These are phyloP conservation scores for Diachrysia chrysitis DNA, from an alignment of 2,888 invertebrate species.

Conservation along the genomic window DNA sequence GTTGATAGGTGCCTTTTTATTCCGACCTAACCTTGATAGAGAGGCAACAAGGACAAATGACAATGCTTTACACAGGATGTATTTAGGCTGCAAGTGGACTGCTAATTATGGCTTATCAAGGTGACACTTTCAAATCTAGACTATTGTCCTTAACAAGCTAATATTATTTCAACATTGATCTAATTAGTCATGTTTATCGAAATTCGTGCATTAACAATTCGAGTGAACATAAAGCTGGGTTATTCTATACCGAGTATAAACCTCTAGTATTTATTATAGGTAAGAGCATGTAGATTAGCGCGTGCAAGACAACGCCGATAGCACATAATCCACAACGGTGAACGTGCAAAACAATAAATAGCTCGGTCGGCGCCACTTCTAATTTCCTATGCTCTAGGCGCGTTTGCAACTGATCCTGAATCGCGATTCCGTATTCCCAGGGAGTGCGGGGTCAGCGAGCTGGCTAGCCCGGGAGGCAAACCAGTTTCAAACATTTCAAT, in stretches of 20 bases:
- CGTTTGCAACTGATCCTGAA: slow-evolving; percentile 75
- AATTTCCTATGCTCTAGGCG: slow-evolving; percentile 79
- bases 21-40: slow-evolving; percentile 54
- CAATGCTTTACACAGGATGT: slow-evolving; percentile 37
- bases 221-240: slow-evolving; percentile 19
- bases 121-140: slow-evolving; percentile 12
- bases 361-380: slow-evolving; percentile 79
- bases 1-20: slow-evolving; percentile 51
- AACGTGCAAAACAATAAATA: slow-evolving; percentile 79
- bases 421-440: slow-evolving; percentile 82
- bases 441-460: slow-evolving; percentile 83
- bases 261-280: slow-evolving; percentile 52
- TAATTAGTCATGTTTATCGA: slow-evolving; percentile 8
- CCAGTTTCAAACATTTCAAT: slow-evolving; percentile 87
- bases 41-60: slow-evolving; percentile 54
- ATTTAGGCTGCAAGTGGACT: slow-evolving; percentile 24
- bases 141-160: not conserved
- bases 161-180: slow-evolving; percentile 3
- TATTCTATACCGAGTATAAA: slow-evolving; percentile 44
- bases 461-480: slow-evolving; percentile 78
- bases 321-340: slow-evolving; percentile 65
- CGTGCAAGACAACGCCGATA: slow-evolving; percentile 57
- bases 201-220: not conserved
- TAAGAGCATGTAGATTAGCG: slow-evolving; percentile 57
- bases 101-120: not conserved